A percentile compares a stretch with the other conserved stretches of the same genome.
phyloP scores from a whole-genome alignment of 2,888 invertebrate genomes.

The Copidosoma aretas region DNA sequence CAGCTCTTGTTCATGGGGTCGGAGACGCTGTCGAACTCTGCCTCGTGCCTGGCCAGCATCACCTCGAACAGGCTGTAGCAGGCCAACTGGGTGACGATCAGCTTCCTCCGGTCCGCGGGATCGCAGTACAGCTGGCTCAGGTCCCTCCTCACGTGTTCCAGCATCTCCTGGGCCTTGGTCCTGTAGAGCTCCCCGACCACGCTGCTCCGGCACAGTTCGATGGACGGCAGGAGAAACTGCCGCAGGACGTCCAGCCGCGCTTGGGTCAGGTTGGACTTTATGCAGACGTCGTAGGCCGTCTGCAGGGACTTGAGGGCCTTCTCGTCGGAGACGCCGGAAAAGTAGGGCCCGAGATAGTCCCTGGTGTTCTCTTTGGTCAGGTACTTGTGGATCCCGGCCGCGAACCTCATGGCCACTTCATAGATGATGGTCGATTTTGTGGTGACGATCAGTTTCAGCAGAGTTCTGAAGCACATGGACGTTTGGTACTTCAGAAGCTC shows the following conservation, averaged over 20 bases:
- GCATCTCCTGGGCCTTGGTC: slow-evolving; percentile 50
- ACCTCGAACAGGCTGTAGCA: slow-evolving; percentile 59
- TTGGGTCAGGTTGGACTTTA: slow-evolving; percentile 37
- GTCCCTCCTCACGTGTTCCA: slow-evolving; percentile 39
- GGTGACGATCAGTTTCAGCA: slow-evolving; percentile 49
- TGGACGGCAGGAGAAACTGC: slow-evolving; percentile 55
- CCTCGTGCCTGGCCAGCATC: slow-evolving; percentile 54
- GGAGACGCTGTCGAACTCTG: slow-evolving; percentile 1
- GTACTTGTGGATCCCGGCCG: slow-evolving; percentile 46
- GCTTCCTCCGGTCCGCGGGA: slow-evolving; percentile 45
- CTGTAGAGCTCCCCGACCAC: slow-evolving; percentile 55
- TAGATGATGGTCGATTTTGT: slow-evolving; percentile 52
- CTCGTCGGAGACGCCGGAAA: slow-evolving; percentile 40
- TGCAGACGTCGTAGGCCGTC: slow-evolving; percentile 49
- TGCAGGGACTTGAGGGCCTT: slow-evolving; percentile 49
- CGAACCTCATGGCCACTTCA: slow-evolving; percentile 49
- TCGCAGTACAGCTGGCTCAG: slow-evolving; percentile 15
- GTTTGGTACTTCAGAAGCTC: slow-evolving; percentile 38
- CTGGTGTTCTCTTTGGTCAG: slow-evolving; percentile 47
- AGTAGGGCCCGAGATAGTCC: slow-evolving; percentile 48
- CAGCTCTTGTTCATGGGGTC: background rate
- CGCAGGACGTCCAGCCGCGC: slow-evolving; percentile 56
- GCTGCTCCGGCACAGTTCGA: slow-evolving; percentile 48
- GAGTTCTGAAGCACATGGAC: slow-evolving; percentile 49
- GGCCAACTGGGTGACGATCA: slow-evolving; percentile 57